A percentile compares a stretch with the other conserved stretches of the same genome.
Evolutionary conservation across 2,797 vertebrate species (phyloP).

Genomic region (Eupleurogrammus muticus): DNA sequence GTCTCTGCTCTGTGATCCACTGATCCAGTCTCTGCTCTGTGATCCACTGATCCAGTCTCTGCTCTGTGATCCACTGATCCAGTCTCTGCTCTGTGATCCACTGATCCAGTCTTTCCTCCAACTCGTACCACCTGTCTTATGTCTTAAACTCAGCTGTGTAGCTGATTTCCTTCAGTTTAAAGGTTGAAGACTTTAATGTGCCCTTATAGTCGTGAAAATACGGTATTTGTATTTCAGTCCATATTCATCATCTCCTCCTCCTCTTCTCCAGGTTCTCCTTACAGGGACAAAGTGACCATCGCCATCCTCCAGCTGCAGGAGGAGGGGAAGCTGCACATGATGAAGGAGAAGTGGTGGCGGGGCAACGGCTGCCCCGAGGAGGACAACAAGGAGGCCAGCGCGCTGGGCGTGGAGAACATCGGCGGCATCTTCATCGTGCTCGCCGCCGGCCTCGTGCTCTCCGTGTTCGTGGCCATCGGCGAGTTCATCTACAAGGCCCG

Average conservation of each 20-base stretch:
- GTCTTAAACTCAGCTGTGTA: no score
- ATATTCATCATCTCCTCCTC: neutral
- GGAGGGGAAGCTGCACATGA: slow-evolving; percentile 97
- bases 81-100: no score
- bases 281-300: slow-evolving; percentile 97
- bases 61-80: no score
- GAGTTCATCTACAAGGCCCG: slow-evolving; percentile 97
- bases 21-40: no score
- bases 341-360: slow-evolving; percentile 99
- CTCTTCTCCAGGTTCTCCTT: slow-evolving; percentile 89
- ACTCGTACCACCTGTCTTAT: no score
- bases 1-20: no score
- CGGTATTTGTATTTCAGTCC: neutral
- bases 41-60: no score
- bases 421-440: slow-evolving; percentile 98
- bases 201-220: neutral
- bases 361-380: slow-evolving; percentile 97
- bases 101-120: no score
- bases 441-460: slow-evolving; percentile 95
- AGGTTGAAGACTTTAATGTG: no score
- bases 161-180: no score
- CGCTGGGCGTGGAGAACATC: slow-evolving; percentile 96
- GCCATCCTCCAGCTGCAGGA: slow-evolving; percentile 99
- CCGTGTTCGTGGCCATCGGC: slow-evolving; percentile 97
- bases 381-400: slow-evolving; percentile 96